Percentiles rank a stretch among this genome's conserved stretches.
Evolutionary conservation across 1,140 invertebrate species (phyloP).

Genomic region (Hydropsyche tenuis): DNA sequence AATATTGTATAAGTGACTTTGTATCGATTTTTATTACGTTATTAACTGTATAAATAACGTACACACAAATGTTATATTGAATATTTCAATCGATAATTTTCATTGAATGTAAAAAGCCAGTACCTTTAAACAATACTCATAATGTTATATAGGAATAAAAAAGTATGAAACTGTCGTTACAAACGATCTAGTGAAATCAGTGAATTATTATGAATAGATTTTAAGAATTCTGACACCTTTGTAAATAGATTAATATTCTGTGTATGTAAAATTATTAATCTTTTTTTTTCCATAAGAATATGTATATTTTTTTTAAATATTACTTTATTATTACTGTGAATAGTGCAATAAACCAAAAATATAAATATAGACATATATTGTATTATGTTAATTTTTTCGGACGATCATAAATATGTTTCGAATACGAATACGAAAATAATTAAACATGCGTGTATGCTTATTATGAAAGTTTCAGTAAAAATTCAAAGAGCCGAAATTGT

Average conservation of each 20-base stretch:
- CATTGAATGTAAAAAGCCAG: constrained; percentile 45
- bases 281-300: constrained; percentile 24
- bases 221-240: constrained; percentile 7
- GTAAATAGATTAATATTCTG: constrained; percentile 34
- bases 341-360: constrained; percentile 50
- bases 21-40: too few relatives aligned
- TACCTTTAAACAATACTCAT: constrained; percentile 48
- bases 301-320: constrained; percentile 26
- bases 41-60: neutral
- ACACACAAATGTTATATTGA: constrained; percentile 8
- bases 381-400: constrained; percentile 44
- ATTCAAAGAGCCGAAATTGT: too few relatives aligned
- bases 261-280: constrained; percentile 19
- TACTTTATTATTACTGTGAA: constrained; percentile 22
- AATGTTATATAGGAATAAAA: constrained; percentile 5
- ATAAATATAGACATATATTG: too few relatives aligned
- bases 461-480: too few relatives aligned
- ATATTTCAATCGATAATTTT: constrained; percentile 29
- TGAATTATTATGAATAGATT: constrained; percentile 25
- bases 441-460: neutral
- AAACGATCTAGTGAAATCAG: constrained; percentile 40
- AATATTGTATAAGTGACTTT: too few relatives aligned
- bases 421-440: constrained; percentile 1
- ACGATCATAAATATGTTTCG: constrained; percentile 28
- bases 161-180: constrained; percentile 39